Evolutionary conservation across 2,113 vertebrate species (phyloP), one percentile per base, ranked within the genome.

Genomic region (Caloenas nicobarica): DNA sequence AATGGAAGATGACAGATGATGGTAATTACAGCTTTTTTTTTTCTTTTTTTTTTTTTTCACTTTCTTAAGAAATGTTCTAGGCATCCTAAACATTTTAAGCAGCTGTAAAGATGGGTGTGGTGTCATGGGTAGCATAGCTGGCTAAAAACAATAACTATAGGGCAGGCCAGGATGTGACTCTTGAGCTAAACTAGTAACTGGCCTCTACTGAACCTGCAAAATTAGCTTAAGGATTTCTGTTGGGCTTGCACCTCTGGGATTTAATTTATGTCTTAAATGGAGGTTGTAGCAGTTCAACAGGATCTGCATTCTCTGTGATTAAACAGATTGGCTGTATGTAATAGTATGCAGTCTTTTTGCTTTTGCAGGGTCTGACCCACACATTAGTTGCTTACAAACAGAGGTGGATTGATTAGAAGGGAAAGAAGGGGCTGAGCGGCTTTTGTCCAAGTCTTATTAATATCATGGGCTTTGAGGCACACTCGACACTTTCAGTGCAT

Each of bases 51-150:
- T 28, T 62, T 24, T 73, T 74, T 46, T 29, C 2, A 12, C 12
- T 61, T 77, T 56, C 61, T 11, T 16, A 28, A 86, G 62, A 91
- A 86, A 81, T 38, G 13, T 84, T 91, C 9, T 10, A 89, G 83
- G 62, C 70, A 87, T 96, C 58, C 40, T 57, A 93, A 82, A 66
- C 66, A 94, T 94, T 95, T 95, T 38, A 94, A 91, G 73, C 88
- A 87, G 46, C 78, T 92, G 83, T 76, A 34, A 77, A 84, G 54
- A 61, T 53, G 92, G 96, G 81, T 87, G 91, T 87, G 91, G 73
- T 87, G n/a, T 57, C 40, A 61, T 84, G 72, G 11, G 16, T 69
- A 79, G 65, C 77, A 74, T 44, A 78, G 46, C 82, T 78, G 65
- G 36, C 72, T 93, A 72, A 93, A 88, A 74, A 25, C 11, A 38